Percentiles rank a stretch among this genome's conserved stretches.
Conservation (phyloP, 1,140 invertebrate species). For the Drosophila murphyi region DNA sequence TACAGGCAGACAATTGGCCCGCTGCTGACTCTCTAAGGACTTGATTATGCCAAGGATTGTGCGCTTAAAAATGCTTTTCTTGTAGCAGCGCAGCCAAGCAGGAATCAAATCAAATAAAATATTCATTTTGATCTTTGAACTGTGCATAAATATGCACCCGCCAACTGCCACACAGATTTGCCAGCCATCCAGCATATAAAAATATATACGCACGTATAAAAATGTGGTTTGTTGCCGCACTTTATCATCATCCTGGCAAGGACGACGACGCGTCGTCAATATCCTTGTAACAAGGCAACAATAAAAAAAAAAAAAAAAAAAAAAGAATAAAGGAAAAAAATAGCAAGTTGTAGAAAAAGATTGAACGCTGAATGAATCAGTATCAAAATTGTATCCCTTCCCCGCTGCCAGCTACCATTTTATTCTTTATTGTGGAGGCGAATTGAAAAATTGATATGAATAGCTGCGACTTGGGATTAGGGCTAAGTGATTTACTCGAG, state of each 20-base stretch:
- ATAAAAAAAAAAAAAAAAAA: slow-evolving; percentile 36
- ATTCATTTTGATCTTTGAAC: slow-evolving; percentile 82
- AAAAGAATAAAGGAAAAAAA: background rate
- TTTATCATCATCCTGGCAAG: slow-evolving; percentile 52
- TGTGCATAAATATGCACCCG: slow-evolving; percentile 75
- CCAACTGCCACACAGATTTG: slow-evolving; percentile 45
- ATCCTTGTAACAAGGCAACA: slow-evolving; percentile 41
- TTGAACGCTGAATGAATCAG: slow-evolving; percentile 18
- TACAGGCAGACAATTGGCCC: slow-evolving; percentile 65
- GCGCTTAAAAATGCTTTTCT: slow-evolving; percentile 76
- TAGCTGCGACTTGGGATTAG: slow-evolving; percentile 52
- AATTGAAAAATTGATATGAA: slow-evolving; percentile 52
- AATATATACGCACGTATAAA: slow-evolving; percentile 30
- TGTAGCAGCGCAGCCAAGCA: slow-evolving; percentile 58
- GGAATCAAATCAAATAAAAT: slow-evolving; percentile 80
- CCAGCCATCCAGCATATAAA: slow-evolving; percentile 38
- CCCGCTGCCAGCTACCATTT: slow-evolving; percentile 11
- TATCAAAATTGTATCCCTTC: slow-evolving; percentile 35
- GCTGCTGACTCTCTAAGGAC: slow-evolving; percentile 61
- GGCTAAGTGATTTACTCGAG: slow-evolving; percentile 58
- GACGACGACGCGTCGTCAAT: slow-evolving; percentile 35
- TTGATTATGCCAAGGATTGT: slow-evolving; percentile 68
- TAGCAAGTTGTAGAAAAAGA: slow-evolving; percentile 3
- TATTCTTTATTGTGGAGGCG: slow-evolving; percentile 16
- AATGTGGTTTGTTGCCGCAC: slow-evolving; percentile 69